Conservation (phyloP, 1,140 invertebrate genomes). For the Zaprionus africanus region DNA sequence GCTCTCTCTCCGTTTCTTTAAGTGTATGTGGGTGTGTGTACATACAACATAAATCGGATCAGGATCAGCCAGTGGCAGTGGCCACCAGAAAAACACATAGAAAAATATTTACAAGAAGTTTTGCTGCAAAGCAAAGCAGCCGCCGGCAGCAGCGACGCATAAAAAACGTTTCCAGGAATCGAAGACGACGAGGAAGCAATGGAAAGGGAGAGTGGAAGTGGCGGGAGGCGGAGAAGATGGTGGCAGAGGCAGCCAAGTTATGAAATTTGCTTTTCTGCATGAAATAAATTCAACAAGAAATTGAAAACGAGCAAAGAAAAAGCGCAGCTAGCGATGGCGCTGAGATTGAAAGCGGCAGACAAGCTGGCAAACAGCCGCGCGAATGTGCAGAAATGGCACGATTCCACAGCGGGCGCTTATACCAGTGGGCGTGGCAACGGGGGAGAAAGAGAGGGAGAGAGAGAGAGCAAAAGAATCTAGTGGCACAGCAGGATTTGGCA, state of each 20-base stretch:
- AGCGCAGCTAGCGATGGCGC: conserved; percentile 40
- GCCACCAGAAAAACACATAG: conserved; percentile 36
- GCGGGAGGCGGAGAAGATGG: no score
- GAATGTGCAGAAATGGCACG: conserved; percentile 64
- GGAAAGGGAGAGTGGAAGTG: background rate
- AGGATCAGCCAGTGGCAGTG: conserved; percentile 27
- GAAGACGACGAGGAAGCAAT: conserved; percentile 1
- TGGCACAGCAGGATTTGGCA: conserved; percentile 59
- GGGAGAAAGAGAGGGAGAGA: conserved; percentile 1
- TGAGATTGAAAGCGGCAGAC: conserved; percentile 67
- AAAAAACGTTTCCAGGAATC: conserved; percentile 45
- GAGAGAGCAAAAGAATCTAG: conserved; percentile 25
- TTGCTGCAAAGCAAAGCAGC: conserved; percentile 51
- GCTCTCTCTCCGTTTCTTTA: background rate
- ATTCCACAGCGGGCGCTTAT: conserved; percentile 14
- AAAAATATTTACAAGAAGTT: conserved; percentile 77
- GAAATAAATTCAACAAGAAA: conserved; percentile 76
- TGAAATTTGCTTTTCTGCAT: conserved; percentile 60
- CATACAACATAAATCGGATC: conserved; percentile 57
- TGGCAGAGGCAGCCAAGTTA: conserved; percentile 28
- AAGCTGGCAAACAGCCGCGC: conserved; percentile 49
- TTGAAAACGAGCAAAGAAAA: conserved; percentile 65
- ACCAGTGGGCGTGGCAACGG: background rate
- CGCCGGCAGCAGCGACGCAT: conserved; percentile 53
- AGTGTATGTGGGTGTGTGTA: conserved; percentile 21